These are phyloP conservation scores for Spodoptera picta DNA, from an alignment of 2,888 invertebrate species.

Conservation along the genomic window DNA sequence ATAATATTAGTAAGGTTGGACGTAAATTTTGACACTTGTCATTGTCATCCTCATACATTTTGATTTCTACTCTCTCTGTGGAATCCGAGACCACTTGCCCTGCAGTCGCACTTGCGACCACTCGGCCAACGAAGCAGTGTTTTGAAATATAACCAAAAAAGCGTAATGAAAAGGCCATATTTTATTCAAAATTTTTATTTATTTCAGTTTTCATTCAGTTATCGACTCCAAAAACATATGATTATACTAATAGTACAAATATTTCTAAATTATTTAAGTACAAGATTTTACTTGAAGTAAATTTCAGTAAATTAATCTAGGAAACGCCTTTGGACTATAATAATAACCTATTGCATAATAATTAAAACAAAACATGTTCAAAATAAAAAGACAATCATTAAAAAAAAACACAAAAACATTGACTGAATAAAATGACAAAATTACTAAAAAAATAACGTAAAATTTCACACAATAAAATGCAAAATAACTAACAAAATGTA, in stretches of 20 bases:
- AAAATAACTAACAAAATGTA: background rate
- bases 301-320: conserved; percentile 41
- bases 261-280: conserved; percentile 36
- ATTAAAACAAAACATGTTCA: conserved; percentile 3
- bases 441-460: background rate
- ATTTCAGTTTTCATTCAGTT: conserved; percentile 34
- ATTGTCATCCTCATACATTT: no score
- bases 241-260: conserved; percentile 46
- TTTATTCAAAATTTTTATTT: conserved; percentile 50
- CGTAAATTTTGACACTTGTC: no score
- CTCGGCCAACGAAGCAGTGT: no score
- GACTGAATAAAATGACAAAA: conserved; percentile 8
- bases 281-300: conserved; percentile 31
- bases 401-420: background rate
- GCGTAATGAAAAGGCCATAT: conserved; percentile 13
- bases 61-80: no score
- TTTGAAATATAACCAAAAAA: background rate
- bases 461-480: background rate
- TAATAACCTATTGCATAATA: conserved; percentile 23
- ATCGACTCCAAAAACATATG: conserved; percentile 41
- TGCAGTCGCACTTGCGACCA: no score
- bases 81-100: no score
- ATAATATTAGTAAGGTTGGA: no score
- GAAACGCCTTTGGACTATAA: conserved; percentile 50
- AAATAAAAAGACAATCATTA: background rate